Evolutionary conservation across 2,113 vertebrate species (phyloP).

Genomic region (Garra rufa): DNA sequence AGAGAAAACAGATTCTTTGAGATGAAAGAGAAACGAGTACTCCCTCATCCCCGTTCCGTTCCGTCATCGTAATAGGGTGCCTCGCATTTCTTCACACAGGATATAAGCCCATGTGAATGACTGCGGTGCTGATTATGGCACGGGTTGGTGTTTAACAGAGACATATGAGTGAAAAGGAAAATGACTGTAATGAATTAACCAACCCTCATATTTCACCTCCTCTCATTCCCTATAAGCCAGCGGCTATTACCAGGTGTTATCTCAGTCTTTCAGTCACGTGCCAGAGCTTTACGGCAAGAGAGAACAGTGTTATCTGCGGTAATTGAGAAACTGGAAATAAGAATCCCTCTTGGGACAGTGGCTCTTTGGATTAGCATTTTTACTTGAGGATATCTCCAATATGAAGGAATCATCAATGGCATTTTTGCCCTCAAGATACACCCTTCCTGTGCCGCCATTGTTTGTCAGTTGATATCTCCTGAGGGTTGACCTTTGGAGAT

Average conservation of each 20-base stretch:
- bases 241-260: slow-evolving; percentile 57
- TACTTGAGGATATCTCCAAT: not conserved
- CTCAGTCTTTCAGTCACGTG: not conserved
- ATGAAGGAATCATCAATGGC: not conserved
- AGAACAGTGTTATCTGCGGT: slow-evolving; percentile 67
- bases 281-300: not conserved
- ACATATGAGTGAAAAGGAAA: slow-evolving; percentile 16
- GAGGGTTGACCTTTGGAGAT: slow-evolving; percentile 50
- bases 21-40: slow-evolving; percentile 17
- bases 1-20: not conserved
- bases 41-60: not conserved
- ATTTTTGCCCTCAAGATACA: not conserved
- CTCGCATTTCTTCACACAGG: not conserved
- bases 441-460: not conserved
- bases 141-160: slow-evolving; percentile 5
- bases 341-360: slow-evolving; percentile 2
- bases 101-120: not conserved
- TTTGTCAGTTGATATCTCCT: slow-evolving; percentile 33
- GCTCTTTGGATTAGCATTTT: not conserved
- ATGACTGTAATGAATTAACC: slow-evolving; percentile 57
- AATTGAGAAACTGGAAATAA: slow-evolving; percentile 58
- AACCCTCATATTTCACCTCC: slow-evolving; percentile 4
- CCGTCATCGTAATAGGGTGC: not conserved
- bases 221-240: slow-evolving; percentile 6
- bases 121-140: not conserved